Conservation (phyloP, 2,888 invertebrate genomes). For the Amphiduros pacificus region DNA sequence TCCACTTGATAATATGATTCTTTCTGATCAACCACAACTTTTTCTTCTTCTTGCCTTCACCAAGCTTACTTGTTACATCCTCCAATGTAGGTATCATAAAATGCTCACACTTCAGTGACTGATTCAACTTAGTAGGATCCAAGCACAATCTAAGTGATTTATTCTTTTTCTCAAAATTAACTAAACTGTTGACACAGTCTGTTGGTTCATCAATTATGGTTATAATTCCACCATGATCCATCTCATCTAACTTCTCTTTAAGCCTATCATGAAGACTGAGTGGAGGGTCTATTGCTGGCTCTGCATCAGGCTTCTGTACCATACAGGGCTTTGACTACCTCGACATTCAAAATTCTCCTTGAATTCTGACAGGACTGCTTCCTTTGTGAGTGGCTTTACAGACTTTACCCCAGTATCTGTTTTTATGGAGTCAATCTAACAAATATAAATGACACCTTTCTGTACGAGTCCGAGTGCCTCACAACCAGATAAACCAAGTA, state of each 20-base stretch:
- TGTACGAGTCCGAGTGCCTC: too few relatives aligned
- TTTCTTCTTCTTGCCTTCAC: conserved; percentile 21
- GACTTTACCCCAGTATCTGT: too few relatives aligned
- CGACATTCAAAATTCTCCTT: neutral
- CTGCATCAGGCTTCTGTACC: neutral
- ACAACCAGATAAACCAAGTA: too few relatives aligned
- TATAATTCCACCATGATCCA: neutral
- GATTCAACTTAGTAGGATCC: conserved; percentile 24
- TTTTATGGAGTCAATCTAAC: too few relatives aligned
- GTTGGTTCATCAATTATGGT: neutral
- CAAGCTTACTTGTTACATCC: conserved; percentile 26
- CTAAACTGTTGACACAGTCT: conserved; percentile 11
- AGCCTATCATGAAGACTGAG: neutral
- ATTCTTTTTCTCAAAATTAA: conserved; percentile 19
- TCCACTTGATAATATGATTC: conserved; percentile 26
- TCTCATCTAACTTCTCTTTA: neutral
- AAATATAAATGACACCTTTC: too few relatives aligned
- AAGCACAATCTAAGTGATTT: conserved; percentile 26
- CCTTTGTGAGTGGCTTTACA: too few relatives aligned
- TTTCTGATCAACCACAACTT: conserved; percentile 31
- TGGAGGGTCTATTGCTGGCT: conserved; percentile 3
- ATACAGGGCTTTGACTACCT: conserved; percentile 7
- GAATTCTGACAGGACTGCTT: too few relatives aligned
- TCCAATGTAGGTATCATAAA: conserved; percentile 27
- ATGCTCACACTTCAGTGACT: conserved; percentile 20